phyloP scores from a whole-genome alignment of 1,140 invertebrate species.

The Agraylea sexmaculata region DNA sequence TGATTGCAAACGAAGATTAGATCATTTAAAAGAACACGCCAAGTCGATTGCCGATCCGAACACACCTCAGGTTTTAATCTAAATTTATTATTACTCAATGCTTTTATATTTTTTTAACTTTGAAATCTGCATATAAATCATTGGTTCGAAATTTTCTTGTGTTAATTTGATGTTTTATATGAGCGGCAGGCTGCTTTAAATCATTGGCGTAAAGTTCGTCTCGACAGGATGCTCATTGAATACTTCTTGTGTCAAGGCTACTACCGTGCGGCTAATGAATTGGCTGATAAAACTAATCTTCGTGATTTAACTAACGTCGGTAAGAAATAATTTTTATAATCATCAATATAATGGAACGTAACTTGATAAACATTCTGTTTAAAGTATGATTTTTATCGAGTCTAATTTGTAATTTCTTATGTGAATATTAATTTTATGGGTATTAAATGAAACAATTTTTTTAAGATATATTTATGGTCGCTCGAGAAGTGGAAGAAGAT shows the following conservation, averaged over 20 bases:
- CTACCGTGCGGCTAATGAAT: constrained; percentile 80
- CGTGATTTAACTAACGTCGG: constrained; percentile 87
- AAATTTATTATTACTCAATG: neutral
- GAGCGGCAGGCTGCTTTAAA: constrained; percentile 50
- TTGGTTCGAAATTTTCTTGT: too few species aligned
- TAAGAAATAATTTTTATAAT: constrained; percentile 27
- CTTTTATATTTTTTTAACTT: neutral
- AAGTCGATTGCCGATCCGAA: constrained; percentile 26
- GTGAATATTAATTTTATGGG: neutral
- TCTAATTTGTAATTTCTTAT: too few species aligned
- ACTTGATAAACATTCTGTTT: neutral
- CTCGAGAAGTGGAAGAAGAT: constrained; percentile 76
- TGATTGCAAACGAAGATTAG: constrained; percentile 79
- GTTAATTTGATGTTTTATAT: too few species aligned
- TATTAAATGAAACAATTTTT: constrained; percentile 11
- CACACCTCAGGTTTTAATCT: constrained; percentile 29
- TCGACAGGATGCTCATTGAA: constrained; percentile 93
- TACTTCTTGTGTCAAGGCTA: constrained; percentile 93
- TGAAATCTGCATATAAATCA: too few species aligned
- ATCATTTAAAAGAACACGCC: constrained; percentile 79
- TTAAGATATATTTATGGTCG: constrained; percentile 77
- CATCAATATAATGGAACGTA: neutral
- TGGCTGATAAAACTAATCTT: constrained; percentile 73
- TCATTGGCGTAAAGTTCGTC: constrained; percentile 76
- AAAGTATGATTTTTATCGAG: constrained; percentile 2